Evolutionary conservation across 53 echinoderm and acorn worm genomes (phyloP), one percentile per base, ranked within the genome.

Genomic region (Apostichopus leukothele): DNA sequence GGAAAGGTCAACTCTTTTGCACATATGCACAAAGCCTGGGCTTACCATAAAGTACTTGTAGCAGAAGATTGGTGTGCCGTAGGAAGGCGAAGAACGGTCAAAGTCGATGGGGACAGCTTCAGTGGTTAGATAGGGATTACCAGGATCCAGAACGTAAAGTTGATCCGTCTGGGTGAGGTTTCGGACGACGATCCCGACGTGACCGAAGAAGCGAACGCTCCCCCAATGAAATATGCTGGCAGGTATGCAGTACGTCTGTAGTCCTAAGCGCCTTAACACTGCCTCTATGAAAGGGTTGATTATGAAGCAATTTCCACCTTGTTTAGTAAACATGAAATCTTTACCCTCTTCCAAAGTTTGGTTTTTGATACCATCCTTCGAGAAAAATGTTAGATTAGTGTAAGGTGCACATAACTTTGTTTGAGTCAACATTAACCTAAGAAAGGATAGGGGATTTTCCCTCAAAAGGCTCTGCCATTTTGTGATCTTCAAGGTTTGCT

Each of bases 261-360:
- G 19, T 13, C 79, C 79, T 10, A 79, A 52, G 51, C 7, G 20
- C 39, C 9, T 52, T 12, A 79, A 53, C 18, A 79, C 19, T 4
- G 79, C 79, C 79, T 79, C n/a, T 14, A 53, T 39, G n/a, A 79
- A 79, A 9, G 11, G 19, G 50, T 79, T 79, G 18, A 79, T 50
- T 5, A 79, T 13, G 51, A 79, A 53, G 52, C 79, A 79, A 52
- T 79, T 79, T 11, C 79, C 79, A 53, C 79, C 79, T 16, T 50
- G 76, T 76, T 10, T 7, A 9, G 20, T 76, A 20, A 20, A 22
- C 39, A 76, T 23, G 27, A 51, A 14, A 20, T 26, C 25, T 27
- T 76, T 76, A 1, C 13, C 5, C 13, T 76, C 76, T 1, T 22
- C 21, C 12, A 76, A 51, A 25, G 76, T 50, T 50, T 25, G 26